These are phyloP conservation scores for Holothuria glaberrima DNA, from an alignment of 35 echinoderm and acorn worm genomes.

Conservation along the genomic window DNA sequence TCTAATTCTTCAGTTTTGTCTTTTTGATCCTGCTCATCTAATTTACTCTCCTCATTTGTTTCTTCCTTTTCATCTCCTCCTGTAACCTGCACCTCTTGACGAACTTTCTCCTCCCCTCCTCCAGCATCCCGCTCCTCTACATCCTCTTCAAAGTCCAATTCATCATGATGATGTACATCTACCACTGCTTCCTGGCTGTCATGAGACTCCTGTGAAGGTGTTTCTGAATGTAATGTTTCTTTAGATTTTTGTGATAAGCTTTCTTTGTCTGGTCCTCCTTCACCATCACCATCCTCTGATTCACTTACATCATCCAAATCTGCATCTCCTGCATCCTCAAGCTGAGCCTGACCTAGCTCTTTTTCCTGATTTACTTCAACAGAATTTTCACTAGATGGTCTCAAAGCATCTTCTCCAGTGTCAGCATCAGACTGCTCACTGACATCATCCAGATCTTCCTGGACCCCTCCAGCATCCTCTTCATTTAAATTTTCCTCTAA, in stretches of 20 bases:
- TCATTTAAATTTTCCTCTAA: background rate
- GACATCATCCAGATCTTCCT: slow-evolving; percentile 45
- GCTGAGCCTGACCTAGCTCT: background rate
- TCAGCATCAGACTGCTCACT: slow-evolving; percentile 16
- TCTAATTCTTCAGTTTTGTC: slow-evolving; percentile 30
- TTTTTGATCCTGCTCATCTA: slow-evolving; percentile 6
- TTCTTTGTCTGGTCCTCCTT: background rate
- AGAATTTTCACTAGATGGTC: background rate
- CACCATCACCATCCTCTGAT: slow-evolving; percentile 3
- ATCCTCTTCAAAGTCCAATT: slow-evolving; percentile 96
- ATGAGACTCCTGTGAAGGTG: background rate
- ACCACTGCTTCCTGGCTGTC: slow-evolving; percentile 44
- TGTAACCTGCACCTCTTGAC: slow-evolving; percentile 8
- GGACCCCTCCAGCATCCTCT: background rate
- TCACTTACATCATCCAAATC: slow-evolving; percentile 21
- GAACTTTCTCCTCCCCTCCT: slow-evolving; percentile 85
- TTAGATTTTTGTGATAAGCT: background rate
- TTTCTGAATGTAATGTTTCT: background rate
- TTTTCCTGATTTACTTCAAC: background rate
- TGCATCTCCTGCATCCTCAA: background rate
- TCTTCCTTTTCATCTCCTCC: slow-evolving; percentile 31
- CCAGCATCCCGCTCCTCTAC: slow-evolving; percentile 70
- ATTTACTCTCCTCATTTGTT: slow-evolving; percentile 29
- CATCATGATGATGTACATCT: slow-evolving; percentile 88
- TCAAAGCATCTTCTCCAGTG: background rate